phyloP scores from a whole-genome alignment of 2,797 vertebrate species.

The Hoplostethus mediterraneus region DNA sequence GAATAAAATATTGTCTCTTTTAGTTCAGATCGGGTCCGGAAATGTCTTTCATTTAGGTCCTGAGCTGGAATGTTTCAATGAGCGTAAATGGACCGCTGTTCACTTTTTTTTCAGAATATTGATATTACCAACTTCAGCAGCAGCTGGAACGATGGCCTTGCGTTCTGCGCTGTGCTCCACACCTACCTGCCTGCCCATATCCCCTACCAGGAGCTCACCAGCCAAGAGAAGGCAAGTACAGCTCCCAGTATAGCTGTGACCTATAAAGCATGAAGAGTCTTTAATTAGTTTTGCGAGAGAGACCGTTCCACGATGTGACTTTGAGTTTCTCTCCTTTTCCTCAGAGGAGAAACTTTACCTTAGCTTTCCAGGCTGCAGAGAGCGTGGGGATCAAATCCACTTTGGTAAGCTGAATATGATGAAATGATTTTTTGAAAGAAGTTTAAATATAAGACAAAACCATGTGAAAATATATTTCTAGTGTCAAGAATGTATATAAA shows the following conservation, averaged over 20 bases:
- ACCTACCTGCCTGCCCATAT: conserved; percentile 97
- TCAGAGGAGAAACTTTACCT: conserved; percentile 95
- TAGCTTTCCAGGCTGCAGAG: conserved; percentile 98
- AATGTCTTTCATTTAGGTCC: conserved; percentile 24
- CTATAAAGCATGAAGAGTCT: not conserved
- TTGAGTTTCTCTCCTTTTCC: conserved; percentile 48
- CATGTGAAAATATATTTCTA: not conserved
- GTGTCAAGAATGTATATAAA: not conserved
- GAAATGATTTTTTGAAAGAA: not conserved
- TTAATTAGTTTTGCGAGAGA: not conserved
- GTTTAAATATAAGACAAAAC: not conserved
- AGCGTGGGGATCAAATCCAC: conserved; percentile 98
- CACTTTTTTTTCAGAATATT: conserved; percentile 88
- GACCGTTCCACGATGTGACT: not conserved
- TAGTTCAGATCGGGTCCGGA: not conserved
- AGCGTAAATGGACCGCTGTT: not conserved
- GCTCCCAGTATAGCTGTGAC: not conserved
- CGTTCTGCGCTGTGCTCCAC: conserved; percentile 96
- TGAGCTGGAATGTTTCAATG: conserved; percentile 21
- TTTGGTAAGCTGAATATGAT: conserved; percentile 87
- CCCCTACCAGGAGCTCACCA: conserved; percentile 94
- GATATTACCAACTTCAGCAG: conserved; percentile 99
- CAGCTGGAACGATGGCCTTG: conserved; percentile 98
- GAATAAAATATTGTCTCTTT: conserved; percentile 23
- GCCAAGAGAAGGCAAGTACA: conserved; percentile 93